Evolutionary conservation across 2,797 vertebrate genomes (phyloP).

Genomic region (Trichosurus vulpecula): DNA sequence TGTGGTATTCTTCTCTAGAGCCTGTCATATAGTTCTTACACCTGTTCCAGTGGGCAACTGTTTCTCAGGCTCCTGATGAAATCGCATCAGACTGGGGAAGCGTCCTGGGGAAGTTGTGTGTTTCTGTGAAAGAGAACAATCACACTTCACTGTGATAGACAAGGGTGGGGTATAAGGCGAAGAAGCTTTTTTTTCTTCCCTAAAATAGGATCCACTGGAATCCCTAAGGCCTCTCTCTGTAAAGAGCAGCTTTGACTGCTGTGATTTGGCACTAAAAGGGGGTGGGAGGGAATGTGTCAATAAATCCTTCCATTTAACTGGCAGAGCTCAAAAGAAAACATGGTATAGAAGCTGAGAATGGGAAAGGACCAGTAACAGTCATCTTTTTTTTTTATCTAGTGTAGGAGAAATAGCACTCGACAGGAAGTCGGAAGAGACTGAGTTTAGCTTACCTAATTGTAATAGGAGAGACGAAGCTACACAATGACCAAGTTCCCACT

Average conservation of each 20-base stretch:
- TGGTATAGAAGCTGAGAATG: conserved; percentile 43
- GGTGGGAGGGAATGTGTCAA: conserved; percentile 1
- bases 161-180: background rate
- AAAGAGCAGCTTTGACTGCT: conserved; percentile 39
- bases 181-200: background rate
- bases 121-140: conserved; percentile 18
- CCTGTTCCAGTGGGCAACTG: background rate
- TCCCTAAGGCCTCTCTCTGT: background rate
- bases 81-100: background rate
- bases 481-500: background rate
- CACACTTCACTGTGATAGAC: conserved; percentile 2
- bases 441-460: background rate
- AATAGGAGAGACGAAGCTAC: background rate
- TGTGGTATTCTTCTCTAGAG: background rate
- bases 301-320: conserved; percentile 11
- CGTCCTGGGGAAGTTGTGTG: background rate
- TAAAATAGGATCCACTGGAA: conserved; percentile 30
- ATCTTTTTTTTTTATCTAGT: conserved; percentile 24
- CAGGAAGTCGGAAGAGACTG: background rate
- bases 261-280: background rate
- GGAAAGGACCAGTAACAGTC: conserved; percentile 1
- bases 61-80: conserved; percentile 16
- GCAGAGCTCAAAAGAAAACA: conserved; percentile 23
- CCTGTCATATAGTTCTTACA: background rate
- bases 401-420: conserved; percentile 7